Percentiles rank a stretch among this genome's conserved stretches.
phyloP scores from a whole-genome alignment of 2,797 vertebrate genomes.

The Moxostoma hubbsi region DNA sequence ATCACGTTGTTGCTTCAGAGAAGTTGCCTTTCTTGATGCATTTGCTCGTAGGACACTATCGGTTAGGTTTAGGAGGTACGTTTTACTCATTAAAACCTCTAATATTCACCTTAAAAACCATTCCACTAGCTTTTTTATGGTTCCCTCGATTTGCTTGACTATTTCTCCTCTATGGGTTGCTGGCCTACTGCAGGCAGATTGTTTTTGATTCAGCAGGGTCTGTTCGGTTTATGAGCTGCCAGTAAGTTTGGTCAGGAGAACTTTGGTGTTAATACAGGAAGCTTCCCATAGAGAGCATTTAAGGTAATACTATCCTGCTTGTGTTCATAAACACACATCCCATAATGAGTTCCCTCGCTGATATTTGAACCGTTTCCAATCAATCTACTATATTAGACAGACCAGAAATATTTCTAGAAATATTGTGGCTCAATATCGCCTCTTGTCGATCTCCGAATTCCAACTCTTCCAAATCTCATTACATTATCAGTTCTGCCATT shows the following conservation, averaged over 20 bases:
- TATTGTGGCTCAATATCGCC: not conserved
- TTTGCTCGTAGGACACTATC: too few relatives aligned
- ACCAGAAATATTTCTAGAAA: not conserved
- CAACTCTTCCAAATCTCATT: too few relatives aligned
- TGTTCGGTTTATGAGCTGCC: slow-evolving; percentile 17
- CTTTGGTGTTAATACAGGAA: slow-evolving; percentile 13
- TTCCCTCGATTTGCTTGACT: too few relatives aligned
- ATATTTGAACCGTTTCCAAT: too few relatives aligned
- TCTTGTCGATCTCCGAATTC: not conserved
- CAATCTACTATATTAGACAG: not conserved
- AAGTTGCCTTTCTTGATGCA: too few relatives aligned
- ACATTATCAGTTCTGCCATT: too few relatives aligned
- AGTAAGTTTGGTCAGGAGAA: slow-evolving; percentile 21
- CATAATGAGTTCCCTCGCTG: slow-evolving; percentile 5
- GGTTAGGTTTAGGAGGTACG: too few relatives aligned
- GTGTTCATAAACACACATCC: slow-evolving; percentile 18
- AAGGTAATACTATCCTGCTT: slow-evolving; percentile 31
- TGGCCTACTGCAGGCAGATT: not conserved
- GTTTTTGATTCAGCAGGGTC: not conserved
- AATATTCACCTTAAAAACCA: too few relatives aligned
- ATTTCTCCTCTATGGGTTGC: not conserved
- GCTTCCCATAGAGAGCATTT: slow-evolving; percentile 8
- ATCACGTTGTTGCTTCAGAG: too few relatives aligned
- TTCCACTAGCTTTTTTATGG: too few relatives aligned
- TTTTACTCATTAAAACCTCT: too few relatives aligned